Evolutionary conservation across 2,888 invertebrate genomes (phyloP), one percentile per base, ranked within the genome.

Genomic region (Conus canariensis): DNA sequence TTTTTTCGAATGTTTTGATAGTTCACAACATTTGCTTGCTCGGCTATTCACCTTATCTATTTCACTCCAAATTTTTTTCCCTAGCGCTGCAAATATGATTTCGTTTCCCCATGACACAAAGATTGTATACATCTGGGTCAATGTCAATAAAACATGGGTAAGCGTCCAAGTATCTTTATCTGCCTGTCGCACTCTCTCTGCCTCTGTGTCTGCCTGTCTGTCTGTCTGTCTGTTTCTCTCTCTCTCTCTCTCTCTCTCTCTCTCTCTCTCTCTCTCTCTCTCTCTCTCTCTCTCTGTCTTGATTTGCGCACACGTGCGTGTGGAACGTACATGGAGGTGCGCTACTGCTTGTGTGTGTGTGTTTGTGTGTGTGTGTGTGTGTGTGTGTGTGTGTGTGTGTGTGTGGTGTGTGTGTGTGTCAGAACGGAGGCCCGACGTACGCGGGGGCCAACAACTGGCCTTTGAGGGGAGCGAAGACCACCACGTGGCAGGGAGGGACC

Each of bases 211-310:
- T 59, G 59, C 8, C 60, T 59, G 16, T 60, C 85, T 12, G 67
- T 80, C 22, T 22, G 85, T 19, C 64, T 86, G 90, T 91, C 59
- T 91, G n/a, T n/a, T n/a, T n/a, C n/a, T n/a, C n/a, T n/a, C 3
- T 91, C 92, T 92, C 89, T 90, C 87, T 90, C 89, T 93, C 91
- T 89, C 89, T 92, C 88, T 93, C 92, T 70, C 70, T 22, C 70
- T 22, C 70, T 7, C 70, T 5, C 70, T 70, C 70, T 70, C 22
- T 70, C 22, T 70, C 70, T 22, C 70, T 22, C 70, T 22, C 14
- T 22, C 14, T 10, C 70, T 22, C 5, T 70, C 22, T 70, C n/a
- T 70, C 8, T 70, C 16, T 14, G 7, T 16, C 16, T 64, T 14
- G 5, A 64, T 16, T 64, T 16, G 64, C 45, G 64, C 16, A 7